Evolutionary conservation across 2,888 invertebrate species (phyloP).

Genomic region (Clistopyga incitator): DNA sequence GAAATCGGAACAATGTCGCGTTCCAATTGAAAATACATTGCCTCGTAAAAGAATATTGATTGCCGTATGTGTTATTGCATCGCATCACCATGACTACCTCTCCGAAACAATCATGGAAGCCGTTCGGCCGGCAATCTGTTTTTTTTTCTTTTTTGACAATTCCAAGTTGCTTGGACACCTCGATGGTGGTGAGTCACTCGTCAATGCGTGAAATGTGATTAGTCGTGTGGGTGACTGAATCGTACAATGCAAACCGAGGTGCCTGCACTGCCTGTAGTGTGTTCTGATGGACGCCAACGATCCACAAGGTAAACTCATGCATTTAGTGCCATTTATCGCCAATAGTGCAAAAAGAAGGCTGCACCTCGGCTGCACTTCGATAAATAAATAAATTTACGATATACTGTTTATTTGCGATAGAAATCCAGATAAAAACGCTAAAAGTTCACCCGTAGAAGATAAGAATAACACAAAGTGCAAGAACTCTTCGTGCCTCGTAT

Average conservation of each 20-base stretch:
- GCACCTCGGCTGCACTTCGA: not conserved
- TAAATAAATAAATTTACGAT: constrained; percentile 1
- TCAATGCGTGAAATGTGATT: constrained; percentile 53
- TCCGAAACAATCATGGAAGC: constrained; percentile 80
- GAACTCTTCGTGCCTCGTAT: constrained; percentile 71
- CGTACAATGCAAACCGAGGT: constrained; percentile 82
- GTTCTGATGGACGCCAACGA: constrained; percentile 76
- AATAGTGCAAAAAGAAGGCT: not conserved
- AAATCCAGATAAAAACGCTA: constrained; percentile 73
- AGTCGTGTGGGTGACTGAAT: constrained; percentile 46
- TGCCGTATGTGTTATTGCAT: constrained; percentile 66
- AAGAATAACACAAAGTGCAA: constrained; percentile 72
- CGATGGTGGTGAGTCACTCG: constrained; percentile 34
- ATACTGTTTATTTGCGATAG: constrained; percentile 59
- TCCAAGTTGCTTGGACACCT: constrained; percentile 42
- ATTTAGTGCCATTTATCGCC: constrained; percentile 25
- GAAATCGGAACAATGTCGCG: constrained; percentile 29
- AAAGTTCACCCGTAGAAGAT: constrained; percentile 71
- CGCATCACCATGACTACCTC: constrained; percentile 77
- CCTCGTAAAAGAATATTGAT: constrained; percentile 56
- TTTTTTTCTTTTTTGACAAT: constrained; percentile 61
- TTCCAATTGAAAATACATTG: constrained; percentile 55
- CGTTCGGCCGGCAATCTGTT: constrained; percentile 71
- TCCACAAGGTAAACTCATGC: constrained; percentile 77
- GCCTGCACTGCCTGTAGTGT: constrained; percentile 80